Evolutionary conservation across 2,113 vertebrate species (phyloP), one percentile per base, ranked within the genome.

Genomic region (Lota lota): DNA sequence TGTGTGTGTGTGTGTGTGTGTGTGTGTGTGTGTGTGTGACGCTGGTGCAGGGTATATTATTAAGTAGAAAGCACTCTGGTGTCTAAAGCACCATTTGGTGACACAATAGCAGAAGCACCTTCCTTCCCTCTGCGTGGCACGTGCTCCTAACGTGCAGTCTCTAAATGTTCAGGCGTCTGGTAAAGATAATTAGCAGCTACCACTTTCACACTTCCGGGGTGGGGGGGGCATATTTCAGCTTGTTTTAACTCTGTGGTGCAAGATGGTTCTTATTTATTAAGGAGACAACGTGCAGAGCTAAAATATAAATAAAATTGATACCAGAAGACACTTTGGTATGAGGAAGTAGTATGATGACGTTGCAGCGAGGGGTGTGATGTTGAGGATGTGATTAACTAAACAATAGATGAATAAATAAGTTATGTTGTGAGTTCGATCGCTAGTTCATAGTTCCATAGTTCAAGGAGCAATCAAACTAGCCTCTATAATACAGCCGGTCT

Each of bases 11-110:
- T 19, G 66, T 62, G 61, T 77, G 68, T 68, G 77, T 70, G 54
- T 68, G 56, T 15, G 57, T 68, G 66, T 57, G 53, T 61, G 66
- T 60, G 66, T n/a, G n/a, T n/a, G n/a, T n/a, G n/a, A n/a, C n/a
- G n/a, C n/a, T n/a, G n/a, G n/a, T n/a, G n/a, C n/a, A 66, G 69
- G 50, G 63, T 53, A 64, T 64, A 67, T 21, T 73, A 77, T 79
- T 75, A 68, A 77, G 63, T 61, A 70, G 70, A 79, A 70, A 69
- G 60, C 78, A 73, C 79, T 84, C 78, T 33, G 63, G 74, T 83
- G 82, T 84, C 63, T 10, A n/a, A 77, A 79, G 76, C 70, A 69
- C 74, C 79, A 87, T 85, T 89, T 88, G 87, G 80, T 77, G 66
- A 85, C 79, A 88, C 85, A 87, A 88, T 78, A 72, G 77, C 59